Conservation (phyloP, 2,797 vertebrate genomes). For the Nannoperca obscura region DNA sequence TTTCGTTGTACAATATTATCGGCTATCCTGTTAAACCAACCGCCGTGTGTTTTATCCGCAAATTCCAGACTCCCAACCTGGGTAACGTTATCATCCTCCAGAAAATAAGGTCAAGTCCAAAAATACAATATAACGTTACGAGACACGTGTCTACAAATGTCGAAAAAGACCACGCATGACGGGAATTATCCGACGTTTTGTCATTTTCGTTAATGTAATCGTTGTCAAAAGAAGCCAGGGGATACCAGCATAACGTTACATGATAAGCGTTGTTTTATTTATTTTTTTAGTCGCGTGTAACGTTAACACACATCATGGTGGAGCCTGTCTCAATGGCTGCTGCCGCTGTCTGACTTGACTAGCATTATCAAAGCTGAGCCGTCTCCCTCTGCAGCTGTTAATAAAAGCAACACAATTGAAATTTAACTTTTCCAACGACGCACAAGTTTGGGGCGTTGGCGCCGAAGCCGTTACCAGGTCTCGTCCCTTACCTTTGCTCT, state of each 20-base stretch:
- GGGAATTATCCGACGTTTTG: not conserved
- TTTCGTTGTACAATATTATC: not conserved
- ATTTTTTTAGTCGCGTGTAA: slow-evolving; percentile 42
- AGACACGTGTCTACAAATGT: slow-evolving; percentile 74
- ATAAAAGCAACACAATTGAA: not conserved
- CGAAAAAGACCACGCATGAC: slow-evolving; percentile 3
- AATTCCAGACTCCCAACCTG: slow-evolving; percentile 23
- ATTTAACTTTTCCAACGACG: slow-evolving; percentile 12
- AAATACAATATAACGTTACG: slow-evolving; percentile 36
- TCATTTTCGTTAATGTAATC: fast-evolving
- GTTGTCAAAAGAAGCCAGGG: not conserved
- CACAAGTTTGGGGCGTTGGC: slow-evolving; percentile 14
- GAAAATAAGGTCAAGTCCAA: slow-evolving; percentile 76
- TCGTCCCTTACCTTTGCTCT: slow-evolving; percentile 72
- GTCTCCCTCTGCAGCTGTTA: slow-evolving; percentile 17
- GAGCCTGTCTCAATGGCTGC: slow-evolving; percentile 83
- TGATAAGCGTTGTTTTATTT: slow-evolving; percentile 1
- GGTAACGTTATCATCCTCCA: slow-evolving; percentile 23
- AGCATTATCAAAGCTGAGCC: slow-evolving; percentile 70
- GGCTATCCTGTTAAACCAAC: not conserved
- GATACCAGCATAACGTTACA: fast-evolving
- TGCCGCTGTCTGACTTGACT: slow-evolving; percentile 68
- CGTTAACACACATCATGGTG: slow-evolving; percentile 80
- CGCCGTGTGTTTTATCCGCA: not conserved
- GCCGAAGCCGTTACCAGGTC: not conserved